phyloP scores from a whole-genome alignment of 2,113 vertebrate species.

The Planiliza haematocheilus region DNA sequence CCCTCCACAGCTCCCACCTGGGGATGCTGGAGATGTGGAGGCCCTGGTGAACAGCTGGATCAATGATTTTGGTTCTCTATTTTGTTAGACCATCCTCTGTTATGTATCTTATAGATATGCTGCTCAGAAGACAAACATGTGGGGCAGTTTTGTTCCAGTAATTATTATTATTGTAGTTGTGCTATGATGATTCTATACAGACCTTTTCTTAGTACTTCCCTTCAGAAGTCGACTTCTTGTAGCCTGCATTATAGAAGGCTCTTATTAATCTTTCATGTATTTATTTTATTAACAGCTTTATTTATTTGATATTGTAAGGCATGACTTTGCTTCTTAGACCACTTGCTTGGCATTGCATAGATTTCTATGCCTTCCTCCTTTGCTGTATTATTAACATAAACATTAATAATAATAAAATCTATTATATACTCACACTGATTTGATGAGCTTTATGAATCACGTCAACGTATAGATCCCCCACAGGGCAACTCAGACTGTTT shows the following conservation, averaged over 20 bases:
- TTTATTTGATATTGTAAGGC: conserved; percentile 83
- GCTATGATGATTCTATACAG: conserved; percentile 84
- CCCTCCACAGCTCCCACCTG: conserved; percentile 74
- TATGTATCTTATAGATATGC: conserved; percentile 97
- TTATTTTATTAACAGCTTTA: conserved; percentile 89
- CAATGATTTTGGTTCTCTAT: conserved; percentile 37
- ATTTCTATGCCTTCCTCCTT: conserved; percentile 59
- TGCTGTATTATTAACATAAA: conserved; percentile 80
- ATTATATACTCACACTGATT: conserved; percentile 29
- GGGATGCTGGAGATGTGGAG: conserved; percentile 90
- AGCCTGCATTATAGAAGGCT: conserved; percentile 95
- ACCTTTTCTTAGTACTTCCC: conserved; percentile 89
- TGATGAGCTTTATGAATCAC: neutral
- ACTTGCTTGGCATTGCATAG: conserved; percentile 55
- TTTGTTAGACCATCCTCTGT: conserved; percentile 82
- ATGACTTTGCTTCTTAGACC: conserved; percentile 57
- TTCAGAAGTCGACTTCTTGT: conserved; percentile 87
- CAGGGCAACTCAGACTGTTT: no score
- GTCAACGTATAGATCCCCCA: no score
- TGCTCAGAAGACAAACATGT: conserved; percentile 86
- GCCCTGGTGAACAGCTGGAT: conserved; percentile 85
- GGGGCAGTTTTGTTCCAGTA: conserved; percentile 86
- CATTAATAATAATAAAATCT: conserved; percentile 78
- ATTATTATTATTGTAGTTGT: conserved; percentile 78
- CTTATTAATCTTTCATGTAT: conserved; percentile 87